Evolutionary conservation across 2,797 vertebrate genomes (phyloP).

Genomic region (Tenualosa ilisha): DNA sequence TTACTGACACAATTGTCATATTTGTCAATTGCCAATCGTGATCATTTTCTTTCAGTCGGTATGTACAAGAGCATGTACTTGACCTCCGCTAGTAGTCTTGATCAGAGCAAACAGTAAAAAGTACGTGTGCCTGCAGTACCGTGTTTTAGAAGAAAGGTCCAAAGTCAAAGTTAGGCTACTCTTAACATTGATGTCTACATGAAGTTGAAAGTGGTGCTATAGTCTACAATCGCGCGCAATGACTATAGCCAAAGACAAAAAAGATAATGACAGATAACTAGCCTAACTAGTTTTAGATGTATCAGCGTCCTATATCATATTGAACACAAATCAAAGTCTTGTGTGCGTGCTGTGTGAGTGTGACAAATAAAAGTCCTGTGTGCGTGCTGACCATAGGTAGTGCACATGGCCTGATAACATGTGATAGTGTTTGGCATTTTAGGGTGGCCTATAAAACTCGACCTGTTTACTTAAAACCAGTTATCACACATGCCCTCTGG

Average conservation of each 20-base stretch:
- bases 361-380: no score
- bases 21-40: no score
- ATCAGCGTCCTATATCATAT: not conserved
- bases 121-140: not conserved
- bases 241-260: not conserved
- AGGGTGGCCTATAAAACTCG: not conserved
- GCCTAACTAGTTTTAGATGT: not conserved
- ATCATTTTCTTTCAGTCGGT: not conserved
- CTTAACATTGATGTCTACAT: not conserved
- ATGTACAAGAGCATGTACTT: not conserved
- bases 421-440: not conserved
- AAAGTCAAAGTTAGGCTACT: constrained; percentile 1
- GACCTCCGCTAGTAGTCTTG: not conserved
- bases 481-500: not conserved
- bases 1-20: not conserved
- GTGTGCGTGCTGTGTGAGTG: no score
- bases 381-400: not conserved
- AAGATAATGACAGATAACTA: not conserved
- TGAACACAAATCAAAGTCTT: not conserved
- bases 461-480: not conserved
- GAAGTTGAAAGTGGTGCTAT: not conserved
- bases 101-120: not conserved
- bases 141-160: not conserved
- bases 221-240: not conserved
- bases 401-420: not conserved